Conservation (phyloP, 2,113 vertebrate genomes). For the Malurus melanocephalus region DNA sequence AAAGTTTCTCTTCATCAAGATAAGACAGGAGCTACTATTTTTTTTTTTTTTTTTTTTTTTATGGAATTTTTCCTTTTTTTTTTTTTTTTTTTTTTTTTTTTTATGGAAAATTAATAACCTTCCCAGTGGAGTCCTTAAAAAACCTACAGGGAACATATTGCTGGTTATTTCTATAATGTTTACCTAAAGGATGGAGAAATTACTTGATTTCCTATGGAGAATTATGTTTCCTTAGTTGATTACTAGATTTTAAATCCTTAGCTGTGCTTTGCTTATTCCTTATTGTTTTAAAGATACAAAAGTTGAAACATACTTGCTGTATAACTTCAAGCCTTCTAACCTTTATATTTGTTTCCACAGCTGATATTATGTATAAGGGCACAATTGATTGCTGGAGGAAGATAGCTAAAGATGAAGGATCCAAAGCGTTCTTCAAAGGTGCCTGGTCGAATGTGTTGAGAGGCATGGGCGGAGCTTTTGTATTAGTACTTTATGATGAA, state of each 20-base stretch:
- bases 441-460: slow-evolving; percentile 98
- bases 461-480: slow-evolving; percentile 97
- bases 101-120: neutral
- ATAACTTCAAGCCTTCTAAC: slow-evolving; percentile 1
- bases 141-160: neutral
- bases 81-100: neutral
- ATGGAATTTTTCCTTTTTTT: neutral
- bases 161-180: neutral
- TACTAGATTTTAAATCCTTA: neutral
- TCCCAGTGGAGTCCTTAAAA: neutral
- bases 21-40: neutral
- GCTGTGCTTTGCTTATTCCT: neutral
- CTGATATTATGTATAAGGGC: slow-evolving; percentile 97
- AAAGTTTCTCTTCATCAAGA: neutral
- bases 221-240: neutral
- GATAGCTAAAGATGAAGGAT: slow-evolving; percentile 92
- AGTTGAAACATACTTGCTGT: neutral
- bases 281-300: neutral
- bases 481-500: slow-evolving; percentile 96
- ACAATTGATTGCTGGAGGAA: slow-evolving; percentile 98
- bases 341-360: slow-evolving; percentile 73
- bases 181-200: neutral
- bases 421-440: slow-evolving; percentile 95
- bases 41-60: neutral
- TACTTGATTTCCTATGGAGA: neutral